Percentiles rank a stretch among this genome's conserved stretches.
phyloP scores from a whole-genome alignment of 2,888 invertebrate species.

The Allacma fusca region DNA sequence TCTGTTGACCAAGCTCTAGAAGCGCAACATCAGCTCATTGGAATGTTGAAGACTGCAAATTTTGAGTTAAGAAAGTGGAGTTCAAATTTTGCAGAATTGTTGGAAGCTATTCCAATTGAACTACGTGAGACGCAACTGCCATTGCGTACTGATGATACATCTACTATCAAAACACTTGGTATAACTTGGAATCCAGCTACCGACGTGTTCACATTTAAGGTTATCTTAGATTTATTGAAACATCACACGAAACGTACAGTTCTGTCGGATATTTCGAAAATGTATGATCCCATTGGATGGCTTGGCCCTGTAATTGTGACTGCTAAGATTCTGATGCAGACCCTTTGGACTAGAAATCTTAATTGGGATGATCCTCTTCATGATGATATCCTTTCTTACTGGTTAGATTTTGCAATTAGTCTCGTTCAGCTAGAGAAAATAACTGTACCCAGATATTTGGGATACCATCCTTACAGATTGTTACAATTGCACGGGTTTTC shows the following conservation, averaged over 20 bases:
- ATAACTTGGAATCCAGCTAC: background rate
- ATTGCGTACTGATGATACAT: background rate
- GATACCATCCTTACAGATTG: no score
- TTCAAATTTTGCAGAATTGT: background rate
- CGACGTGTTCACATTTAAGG: background rate
- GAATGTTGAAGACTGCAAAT: background rate
- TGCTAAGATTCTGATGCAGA: slow-evolving; percentile 20
- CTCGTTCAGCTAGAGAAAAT: no score
- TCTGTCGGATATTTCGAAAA: slow-evolving; percentile 18
- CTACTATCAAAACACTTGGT: background rate
- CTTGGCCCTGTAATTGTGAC: slow-evolving; percentile 1
- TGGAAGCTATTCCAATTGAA: background rate
- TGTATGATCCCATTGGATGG: slow-evolving; percentile 31
- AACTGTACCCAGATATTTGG: no score
- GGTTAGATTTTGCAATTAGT: background rate
- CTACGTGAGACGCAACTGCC: slow-evolving; percentile 1
- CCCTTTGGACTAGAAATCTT: background rate
- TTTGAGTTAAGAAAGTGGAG: background rate
- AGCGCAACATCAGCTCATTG: background rate
- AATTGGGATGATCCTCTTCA: slow-evolving; percentile 18
- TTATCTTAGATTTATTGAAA: background rate
- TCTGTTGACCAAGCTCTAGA: no score
- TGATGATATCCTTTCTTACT: background rate
- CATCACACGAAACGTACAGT: background rate
- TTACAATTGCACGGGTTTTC: slow-evolving; percentile 49